Conservation (phyloP, 2,113 vertebrate species). For the Dinomys branickii region DNA sequence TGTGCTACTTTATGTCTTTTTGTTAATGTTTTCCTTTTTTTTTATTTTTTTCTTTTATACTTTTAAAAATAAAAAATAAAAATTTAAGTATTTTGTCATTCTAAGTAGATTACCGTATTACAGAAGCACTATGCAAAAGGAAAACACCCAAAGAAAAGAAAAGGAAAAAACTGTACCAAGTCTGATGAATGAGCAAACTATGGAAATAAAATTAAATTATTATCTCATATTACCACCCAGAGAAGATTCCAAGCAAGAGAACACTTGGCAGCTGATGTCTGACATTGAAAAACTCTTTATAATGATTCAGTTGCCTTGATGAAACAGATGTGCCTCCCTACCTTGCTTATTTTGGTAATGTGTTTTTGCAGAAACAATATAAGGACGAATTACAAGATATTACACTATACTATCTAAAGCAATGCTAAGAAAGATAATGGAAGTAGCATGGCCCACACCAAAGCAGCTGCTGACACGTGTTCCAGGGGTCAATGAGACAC, state of each 20-base stretch:
- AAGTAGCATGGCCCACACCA: neutral
- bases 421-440: neutral
- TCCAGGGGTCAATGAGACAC: neutral
- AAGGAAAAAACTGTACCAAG: neutral
- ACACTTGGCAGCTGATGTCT: neutral
- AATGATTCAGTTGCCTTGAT: constrained; percentile 9
- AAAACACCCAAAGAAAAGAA: neutral
- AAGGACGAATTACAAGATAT: neutral
- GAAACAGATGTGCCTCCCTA: neutral
- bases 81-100: constrained; percentile 15
- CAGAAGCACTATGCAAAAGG: constrained; percentile 3
- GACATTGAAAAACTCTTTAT: constrained; percentile 13
- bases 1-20: no score
- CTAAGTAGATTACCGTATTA: constrained; percentile 7
- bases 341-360: constrained; percentile 2
- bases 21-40: no score
- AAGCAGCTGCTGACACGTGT: neutral
- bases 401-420: neutral
- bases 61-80: no score
- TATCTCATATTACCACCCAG: neutral
- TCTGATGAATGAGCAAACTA: neutral
- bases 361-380: constrained; percentile 35
- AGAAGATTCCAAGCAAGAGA: neutral
- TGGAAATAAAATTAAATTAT: constrained; percentile 52
- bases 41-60: no score